These are phyloP conservation scores for Napeogenes sylphis DNA, from an alignment of 2,888 invertebrate species.

Conservation along the genomic window DNA sequence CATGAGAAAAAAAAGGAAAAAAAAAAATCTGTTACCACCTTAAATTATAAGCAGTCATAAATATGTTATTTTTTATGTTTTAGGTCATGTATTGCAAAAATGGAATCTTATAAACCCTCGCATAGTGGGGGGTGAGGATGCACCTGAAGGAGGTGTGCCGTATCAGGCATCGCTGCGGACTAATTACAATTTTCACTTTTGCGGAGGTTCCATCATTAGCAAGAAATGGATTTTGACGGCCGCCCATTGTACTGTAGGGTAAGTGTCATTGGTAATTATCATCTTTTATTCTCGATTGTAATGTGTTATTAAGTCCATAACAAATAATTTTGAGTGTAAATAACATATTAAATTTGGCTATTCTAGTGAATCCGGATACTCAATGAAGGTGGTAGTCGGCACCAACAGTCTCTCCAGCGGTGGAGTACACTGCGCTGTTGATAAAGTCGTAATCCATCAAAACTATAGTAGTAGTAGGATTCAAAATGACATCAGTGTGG, in stretches of 20 bases:
- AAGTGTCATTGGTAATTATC: slow-evolving; percentile 23
- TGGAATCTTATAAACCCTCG: slow-evolving; percentile 2
- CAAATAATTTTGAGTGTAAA: no score
- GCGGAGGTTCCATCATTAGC: slow-evolving; percentile 66
- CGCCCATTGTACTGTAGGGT: slow-evolving; percentile 69
- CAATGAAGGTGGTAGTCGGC: slow-evolving; percentile 61
- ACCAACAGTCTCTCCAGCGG: slow-evolving; percentile 62
- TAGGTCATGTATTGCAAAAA: slow-evolving; percentile 15
- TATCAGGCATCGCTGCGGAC: slow-evolving; percentile 68
- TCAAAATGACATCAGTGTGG: slow-evolving; percentile 66
- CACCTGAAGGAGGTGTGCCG: slow-evolving; percentile 61
- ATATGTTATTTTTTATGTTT: not conserved
- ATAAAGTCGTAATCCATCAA: slow-evolving; percentile 59
- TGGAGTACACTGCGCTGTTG: slow-evolving; percentile 57
- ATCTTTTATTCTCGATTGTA: no score
- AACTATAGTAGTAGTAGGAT: slow-evolving; percentile 53
- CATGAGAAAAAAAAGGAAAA: no score
- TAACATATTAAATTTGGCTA: no score
- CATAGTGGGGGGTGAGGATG: slow-evolving; percentile 67
- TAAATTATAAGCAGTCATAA: no score
- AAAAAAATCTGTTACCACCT: no score
- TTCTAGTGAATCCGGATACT: slow-evolving; percentile 28
- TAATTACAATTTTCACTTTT: slow-evolving; percentile 52
- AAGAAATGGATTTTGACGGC: slow-evolving; percentile 68
- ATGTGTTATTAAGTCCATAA: no score